Percentiles rank a stretch among this genome's conserved stretches.
Evolutionary conservation across 2,888 invertebrate genomes (phyloP).

Genomic region (Lasioglossum zephyrum): DNA sequence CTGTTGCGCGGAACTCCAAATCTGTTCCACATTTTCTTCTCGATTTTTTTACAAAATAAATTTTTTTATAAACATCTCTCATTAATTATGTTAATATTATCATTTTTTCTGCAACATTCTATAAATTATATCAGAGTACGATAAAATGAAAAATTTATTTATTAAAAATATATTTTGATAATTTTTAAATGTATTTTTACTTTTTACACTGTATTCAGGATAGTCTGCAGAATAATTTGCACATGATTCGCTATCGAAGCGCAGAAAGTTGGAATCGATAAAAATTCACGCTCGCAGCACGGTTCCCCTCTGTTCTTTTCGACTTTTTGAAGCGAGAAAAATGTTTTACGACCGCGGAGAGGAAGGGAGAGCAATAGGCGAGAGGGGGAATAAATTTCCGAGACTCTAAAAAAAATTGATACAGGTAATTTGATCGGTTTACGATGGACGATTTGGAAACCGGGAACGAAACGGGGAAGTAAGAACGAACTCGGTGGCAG

Average conservation of each 20-base stretch:
- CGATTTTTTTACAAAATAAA: neutral
- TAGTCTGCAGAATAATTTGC: neutral
- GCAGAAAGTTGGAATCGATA: neutral
- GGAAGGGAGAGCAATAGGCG: neutral
- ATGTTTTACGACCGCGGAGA: neutral
- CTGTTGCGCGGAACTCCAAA: neutral
- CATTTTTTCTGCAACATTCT: neutral
- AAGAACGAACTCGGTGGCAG: slow-evolving; percentile 14
- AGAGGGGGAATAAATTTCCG: neutral
- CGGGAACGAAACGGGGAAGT: slow-evolving; percentile 26
- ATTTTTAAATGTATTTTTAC: no score
- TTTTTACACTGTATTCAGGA: neutral
- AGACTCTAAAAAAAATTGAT: slow-evolving; percentile 26
- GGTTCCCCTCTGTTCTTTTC: neutral
- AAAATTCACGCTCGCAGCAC: neutral
- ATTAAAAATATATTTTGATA: no score
- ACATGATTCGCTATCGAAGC: neutral
- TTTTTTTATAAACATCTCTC: neutral
- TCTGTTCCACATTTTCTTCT: slow-evolving; percentile 4
- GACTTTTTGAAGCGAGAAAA: neutral
- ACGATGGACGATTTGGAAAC: slow-evolving; percentile 19
- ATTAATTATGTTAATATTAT: neutral
- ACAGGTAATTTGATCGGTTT: slow-evolving; percentile 43
- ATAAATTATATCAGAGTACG: neutral
- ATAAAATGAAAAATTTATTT: neutral